phyloP scores from a whole-genome alignment of 1,140 invertebrate genomes.

The Leucophenga varia region DNA sequence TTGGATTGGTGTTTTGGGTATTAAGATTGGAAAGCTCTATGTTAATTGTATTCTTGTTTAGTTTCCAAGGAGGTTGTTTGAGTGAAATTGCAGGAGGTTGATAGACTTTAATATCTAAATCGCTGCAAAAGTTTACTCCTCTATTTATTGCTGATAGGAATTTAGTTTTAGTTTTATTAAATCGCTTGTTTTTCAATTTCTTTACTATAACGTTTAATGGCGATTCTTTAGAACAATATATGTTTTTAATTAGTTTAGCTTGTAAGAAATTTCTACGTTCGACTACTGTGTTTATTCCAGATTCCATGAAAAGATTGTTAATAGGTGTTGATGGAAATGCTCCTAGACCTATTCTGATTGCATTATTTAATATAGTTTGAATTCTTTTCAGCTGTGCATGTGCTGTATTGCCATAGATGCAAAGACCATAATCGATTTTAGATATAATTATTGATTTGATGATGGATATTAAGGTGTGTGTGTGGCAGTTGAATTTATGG shows the following conservation, averaged over 20 bases:
- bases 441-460: constrained; percentile 6
- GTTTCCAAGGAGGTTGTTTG: constrained; percentile 7
- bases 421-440: constrained; percentile 6
- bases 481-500: constrained; percentile 10
- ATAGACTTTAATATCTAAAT: neutral
- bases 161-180: neutral
- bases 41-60: constrained; percentile 7
- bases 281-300: neutral
- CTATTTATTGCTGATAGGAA: neutral
- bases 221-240: neutral
- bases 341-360: neutral
- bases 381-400: neutral
- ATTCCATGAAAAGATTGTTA: neutral
- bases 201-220: neutral
- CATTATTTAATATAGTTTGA: neutral
- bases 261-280: neutral
- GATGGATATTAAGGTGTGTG: constrained; percentile 4
- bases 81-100: neutral
- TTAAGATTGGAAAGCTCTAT: constrained; percentile 1
- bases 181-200: too few relatives aligned
- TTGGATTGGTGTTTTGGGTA: constrained; percentile 4
- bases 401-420: neutral
- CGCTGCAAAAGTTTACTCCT: neutral
- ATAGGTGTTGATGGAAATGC: constrained; percentile 1
- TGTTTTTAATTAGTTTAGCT: neutral